A percentile compares a stretch with the other conserved stretches of the same genome.
Evolutionary conservation across 2,888 invertebrate genomes (phyloP).

Genomic region (Eucera pruinosa): DNA sequence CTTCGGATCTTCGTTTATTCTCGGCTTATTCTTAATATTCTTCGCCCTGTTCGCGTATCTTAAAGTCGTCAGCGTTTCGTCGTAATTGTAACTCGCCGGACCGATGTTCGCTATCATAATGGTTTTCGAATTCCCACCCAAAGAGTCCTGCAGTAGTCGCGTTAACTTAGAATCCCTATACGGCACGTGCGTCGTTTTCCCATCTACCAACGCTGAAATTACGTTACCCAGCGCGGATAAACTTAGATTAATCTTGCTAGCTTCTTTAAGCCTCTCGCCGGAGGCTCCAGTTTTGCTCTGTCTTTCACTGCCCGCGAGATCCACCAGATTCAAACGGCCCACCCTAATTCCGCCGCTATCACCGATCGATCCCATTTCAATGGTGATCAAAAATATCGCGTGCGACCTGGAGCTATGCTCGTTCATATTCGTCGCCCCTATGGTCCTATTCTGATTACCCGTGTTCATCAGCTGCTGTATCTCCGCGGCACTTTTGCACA

Average conservation of each 20-base stretch:
- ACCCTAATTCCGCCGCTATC: slow-evolving; percentile 88
- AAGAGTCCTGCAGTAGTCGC: slow-evolving; percentile 97
- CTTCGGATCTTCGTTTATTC: slow-evolving; percentile 99
- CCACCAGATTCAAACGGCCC: slow-evolving; percentile 98
- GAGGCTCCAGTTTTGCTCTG: slow-evolving; percentile 98
- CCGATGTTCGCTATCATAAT: slow-evolving; percentile 99
- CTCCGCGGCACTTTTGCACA: slow-evolving; percentile 97
- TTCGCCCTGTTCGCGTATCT: slow-evolving; percentile 98
- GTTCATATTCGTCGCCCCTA: slow-evolving; percentile 99
- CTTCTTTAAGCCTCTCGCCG: slow-evolving; percentile 96
- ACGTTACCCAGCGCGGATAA: slow-evolving; percentile 99
- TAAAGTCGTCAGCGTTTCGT: slow-evolving; percentile 98
- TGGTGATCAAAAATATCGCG: slow-evolving; percentile 98
- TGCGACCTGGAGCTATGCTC: slow-evolving; percentile 99
- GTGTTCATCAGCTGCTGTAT: slow-evolving; percentile 97
- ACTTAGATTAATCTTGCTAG: slow-evolving; percentile 98
- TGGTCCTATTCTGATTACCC: slow-evolving; percentile 97
- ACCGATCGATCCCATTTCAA: slow-evolving; percentile 94
- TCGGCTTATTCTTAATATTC: slow-evolving; percentile 99
- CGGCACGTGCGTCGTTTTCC: slow-evolving; percentile 97
- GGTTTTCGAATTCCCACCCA: slow-evolving; percentile 99
- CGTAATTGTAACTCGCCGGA: slow-evolving; percentile 98
- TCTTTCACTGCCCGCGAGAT: slow-evolving; percentile 98
- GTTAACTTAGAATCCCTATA: slow-evolving; percentile 99
- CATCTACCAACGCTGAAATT: slow-evolving; percentile 97